Evolutionary conservation across 2,113 vertebrate species (phyloP).

Genomic region (Nettapus auritus): DNA sequence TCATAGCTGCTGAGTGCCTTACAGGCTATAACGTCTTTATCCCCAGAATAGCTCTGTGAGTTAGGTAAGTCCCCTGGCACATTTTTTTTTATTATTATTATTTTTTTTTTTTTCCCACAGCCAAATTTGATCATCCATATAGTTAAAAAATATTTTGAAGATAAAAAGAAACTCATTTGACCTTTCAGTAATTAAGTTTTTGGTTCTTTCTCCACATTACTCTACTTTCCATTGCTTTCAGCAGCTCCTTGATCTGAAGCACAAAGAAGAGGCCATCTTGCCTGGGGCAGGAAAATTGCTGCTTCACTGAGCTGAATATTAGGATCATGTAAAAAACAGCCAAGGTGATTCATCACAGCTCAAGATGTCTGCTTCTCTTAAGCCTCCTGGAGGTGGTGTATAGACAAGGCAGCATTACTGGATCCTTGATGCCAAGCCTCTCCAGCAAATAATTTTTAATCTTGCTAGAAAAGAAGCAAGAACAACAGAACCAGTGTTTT

Average conservation of each 20-base stretch:
- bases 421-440: neutral
- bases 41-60: neutral
- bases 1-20: neutral
- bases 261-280: constrained; percentile 17
- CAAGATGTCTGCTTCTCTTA: neutral
- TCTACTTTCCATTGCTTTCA: neutral
- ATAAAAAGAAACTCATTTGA: neutral
- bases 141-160: neutral
- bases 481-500: neutral
- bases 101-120: neutral
- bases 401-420: neutral
- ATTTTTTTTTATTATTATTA: neutral
- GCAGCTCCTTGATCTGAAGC: neutral
- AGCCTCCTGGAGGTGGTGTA: neutral
- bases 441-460: neutral
- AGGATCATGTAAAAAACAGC: neutral
- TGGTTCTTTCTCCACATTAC: constrained; percentile 19
- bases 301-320: constrained; percentile 31
- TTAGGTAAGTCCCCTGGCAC: neutral
- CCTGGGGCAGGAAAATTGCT: constrained; percentile 49
- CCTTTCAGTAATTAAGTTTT: constrained; percentile 47
- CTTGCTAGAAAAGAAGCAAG: neutral
- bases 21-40: neutral
- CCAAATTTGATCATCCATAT: neutral
- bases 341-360: constrained; percentile 38